Evolutionary conservation across 2,888 invertebrate genomes (phyloP), one percentile per base, ranked within the genome.

Genomic region (Euzophera pinguis): DNA sequence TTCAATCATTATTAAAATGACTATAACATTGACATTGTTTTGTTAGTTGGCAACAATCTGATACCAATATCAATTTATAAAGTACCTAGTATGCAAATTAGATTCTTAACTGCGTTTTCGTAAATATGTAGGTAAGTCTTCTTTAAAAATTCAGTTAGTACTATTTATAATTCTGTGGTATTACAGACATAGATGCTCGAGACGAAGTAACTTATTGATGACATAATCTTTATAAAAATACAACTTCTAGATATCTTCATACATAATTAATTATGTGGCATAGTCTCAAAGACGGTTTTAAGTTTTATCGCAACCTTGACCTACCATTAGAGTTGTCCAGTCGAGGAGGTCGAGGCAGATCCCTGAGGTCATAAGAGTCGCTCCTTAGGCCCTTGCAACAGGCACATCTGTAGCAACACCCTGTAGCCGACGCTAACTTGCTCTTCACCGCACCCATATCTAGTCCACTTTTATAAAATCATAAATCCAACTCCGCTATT

Each of bases 361-460:
- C 84, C 62, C 73, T 81, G 16, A 87, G 67, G 61, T 88, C 87
- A 50, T 86, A 84, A 1, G 84, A 81, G 42, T 79, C 80, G 0
- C 73, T 65, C 47, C 63, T 71, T 34, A 63, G 58, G 27, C 64
- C 49, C 35, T 72, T 69, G 56, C 82, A 82, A 60, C 84, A 84
- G 32, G 58, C 45, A 50, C 78, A 77, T 35, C 71, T 64, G 1
- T 75, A 72, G 55, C 80, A 84, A 56, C 58, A 73, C 7, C 64
- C 60, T 6, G 63, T 10, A 16, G 45, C 45, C 4, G 45, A 32
- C 45, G 34, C 64, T 50, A 88, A 49, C 62, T 81, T 86, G 60
- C 84, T 88, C 63, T 73, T 81, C 57, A 81, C 82, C 56, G 73
- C 63, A 65, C 88, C 89, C 88, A 89, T 89, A n/a, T n/a, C n/a